Evolutionary conservation across 2,888 invertebrate genomes (phyloP), one percentile per base, ranked within the genome.

Genomic region (Osmoderma eremita): DNA sequence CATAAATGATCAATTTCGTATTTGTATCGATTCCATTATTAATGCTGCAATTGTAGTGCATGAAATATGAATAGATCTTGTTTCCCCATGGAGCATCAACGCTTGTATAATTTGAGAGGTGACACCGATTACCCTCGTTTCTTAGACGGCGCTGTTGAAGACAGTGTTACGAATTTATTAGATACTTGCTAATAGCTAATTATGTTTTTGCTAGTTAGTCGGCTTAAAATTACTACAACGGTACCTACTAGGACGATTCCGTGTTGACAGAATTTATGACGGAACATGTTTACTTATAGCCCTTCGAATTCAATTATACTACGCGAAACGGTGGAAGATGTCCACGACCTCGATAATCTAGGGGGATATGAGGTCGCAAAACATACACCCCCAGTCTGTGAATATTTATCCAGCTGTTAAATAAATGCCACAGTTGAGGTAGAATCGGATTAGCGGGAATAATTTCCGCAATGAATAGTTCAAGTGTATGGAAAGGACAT

Each of bases 121-220:
- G 45, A 30, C 41, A 42, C n/a, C 20, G 53, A 53, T 53, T 63
- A 50, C 41, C 41, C 6, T 20, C 39, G 50, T 63, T 63, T 6
- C 42, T 62, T 54, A 39, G 12, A n/a, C 17, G 30, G 10, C 36
- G 45, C 66, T 69, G 69, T 30, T 56, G 48, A 58, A 61, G 69
- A 69, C 69, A 67, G 58, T 38, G 45, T 39, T 50, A 48, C 62
- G 58, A 70, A 71, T 70, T 70, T 71, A 71, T 68, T 68, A 65
- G 36, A 62, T 63, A 71, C 71, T 71, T 71, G 71, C 71, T 71
- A 71, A 71, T 68, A 65, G 67, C 62, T 67, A 69, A 71, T 71
- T 71, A 69, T 51, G 67, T 71, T 71, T 71, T 71, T 71, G 67
- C 67, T 54, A 49, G 58, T 61, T 68, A 61, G 53, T 24, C 39